These are phyloP conservation scores for Phalera bucephala DNA, from an alignment of 2,888 invertebrate species.

Conservation along the genomic window DNA sequence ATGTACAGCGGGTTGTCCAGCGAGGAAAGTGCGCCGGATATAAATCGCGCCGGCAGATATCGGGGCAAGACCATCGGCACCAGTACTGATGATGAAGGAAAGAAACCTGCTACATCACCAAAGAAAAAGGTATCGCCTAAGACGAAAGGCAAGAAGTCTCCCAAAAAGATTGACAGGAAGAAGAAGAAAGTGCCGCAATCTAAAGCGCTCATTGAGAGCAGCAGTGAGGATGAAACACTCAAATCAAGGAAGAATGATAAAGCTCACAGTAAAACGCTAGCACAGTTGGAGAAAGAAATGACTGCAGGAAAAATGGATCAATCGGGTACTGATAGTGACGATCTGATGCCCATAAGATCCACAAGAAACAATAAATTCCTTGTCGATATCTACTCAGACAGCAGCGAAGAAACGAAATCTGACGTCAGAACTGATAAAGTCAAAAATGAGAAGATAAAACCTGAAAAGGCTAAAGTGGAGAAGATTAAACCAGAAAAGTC, in stretches of 20 bases:
- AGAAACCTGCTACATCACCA: constrained; percentile 65
- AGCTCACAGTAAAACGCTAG: constrained; percentile 84
- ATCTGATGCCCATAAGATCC: constrained; percentile 85
- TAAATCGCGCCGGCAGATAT: constrained; percentile 52
- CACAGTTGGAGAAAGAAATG: constrained; percentile 90
- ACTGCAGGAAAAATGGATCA: constrained; percentile 76
- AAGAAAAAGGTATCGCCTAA: constrained; percentile 78
- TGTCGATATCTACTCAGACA: constrained; percentile 93
- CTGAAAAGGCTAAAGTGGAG: constrained; percentile 59
- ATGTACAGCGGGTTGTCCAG: constrained; percentile 85
- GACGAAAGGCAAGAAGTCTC: constrained; percentile 65
- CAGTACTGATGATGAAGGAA: constrained; percentile 83
- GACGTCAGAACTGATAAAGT: constrained; percentile 56
- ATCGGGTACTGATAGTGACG: constrained; percentile 91
- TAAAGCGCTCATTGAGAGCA: constrained; percentile 80
- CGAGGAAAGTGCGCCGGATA: constrained; percentile 73
- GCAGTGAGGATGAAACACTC: constrained; percentile 84
- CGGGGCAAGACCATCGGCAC: constrained; percentile 74
- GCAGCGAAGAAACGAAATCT: constrained; percentile 83
- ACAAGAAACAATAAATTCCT: constrained; percentile 83
- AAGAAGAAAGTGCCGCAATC: constrained; percentile 75
- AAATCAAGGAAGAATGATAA: constrained; percentile 60
- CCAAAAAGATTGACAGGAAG: constrained; percentile 73
- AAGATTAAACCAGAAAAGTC: constrained; percentile 84
- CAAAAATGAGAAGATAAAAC: constrained; percentile 75